Percentiles rank a stretch among this genome's conserved stretches.
Evolutionary conservation across 2,113 vertebrate genomes (phyloP).

Genomic region (Brachyhypopomus occidentalis): DNA sequence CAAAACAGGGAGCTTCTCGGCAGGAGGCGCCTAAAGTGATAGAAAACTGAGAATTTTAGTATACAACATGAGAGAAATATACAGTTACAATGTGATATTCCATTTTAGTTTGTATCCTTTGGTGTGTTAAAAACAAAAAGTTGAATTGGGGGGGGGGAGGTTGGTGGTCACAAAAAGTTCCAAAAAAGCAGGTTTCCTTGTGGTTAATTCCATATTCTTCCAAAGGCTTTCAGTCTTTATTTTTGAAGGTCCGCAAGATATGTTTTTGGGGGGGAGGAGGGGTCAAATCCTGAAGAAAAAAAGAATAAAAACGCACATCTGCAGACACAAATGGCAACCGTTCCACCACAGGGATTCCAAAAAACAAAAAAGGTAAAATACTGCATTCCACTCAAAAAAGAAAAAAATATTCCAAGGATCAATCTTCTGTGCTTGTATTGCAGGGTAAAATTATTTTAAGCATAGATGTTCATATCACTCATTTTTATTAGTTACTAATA

Average conservation of each 20-base stretch:
- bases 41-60: constrained; percentile 99
- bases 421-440: constrained; percentile 10
- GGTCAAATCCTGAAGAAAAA: neutral
- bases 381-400: neutral
- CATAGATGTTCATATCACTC: constrained; percentile 11
- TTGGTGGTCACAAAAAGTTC: neutral
- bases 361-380: neutral
- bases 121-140: neutral
- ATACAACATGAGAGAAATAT: constrained; percentile 75
- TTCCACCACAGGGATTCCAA: too few species aligned
- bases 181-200: neutral
- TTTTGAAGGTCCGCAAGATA: too few species aligned
- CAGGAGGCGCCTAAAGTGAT: constrained; percentile 91
- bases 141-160: neutral
- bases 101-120: constrained; percentile 15
- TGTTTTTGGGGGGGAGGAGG: too few species aligned
- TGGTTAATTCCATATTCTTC: neutral
- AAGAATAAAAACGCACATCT: neutral
- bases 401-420: constrained; percentile 9
- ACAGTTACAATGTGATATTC: constrained; percentile 36
- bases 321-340: too few species aligned
- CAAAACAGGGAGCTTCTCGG: constrained; percentile 99
- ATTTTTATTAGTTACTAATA: constrained; percentile 13
- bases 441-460: neutral
- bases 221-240: too few species aligned